Percentiles rank a stretch among this genome's conserved stretches.
These are phyloP conservation scores for Scytalopus superciliaris DNA, from an alignment of 2,113 vertebrate genomes.

Conservation along the genomic window DNA sequence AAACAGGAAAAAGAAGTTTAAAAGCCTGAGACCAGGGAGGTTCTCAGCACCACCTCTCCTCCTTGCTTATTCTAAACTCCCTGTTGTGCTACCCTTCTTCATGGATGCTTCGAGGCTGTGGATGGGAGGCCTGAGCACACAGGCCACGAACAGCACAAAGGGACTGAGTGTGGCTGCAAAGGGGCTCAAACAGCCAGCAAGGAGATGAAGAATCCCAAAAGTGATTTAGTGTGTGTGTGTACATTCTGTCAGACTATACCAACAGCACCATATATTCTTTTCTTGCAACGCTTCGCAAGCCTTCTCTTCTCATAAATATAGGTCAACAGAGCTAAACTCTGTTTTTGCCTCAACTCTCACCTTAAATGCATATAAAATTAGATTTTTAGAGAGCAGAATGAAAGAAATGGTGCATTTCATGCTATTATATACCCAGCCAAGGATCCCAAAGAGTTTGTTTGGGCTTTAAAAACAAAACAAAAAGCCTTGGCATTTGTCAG, in stretches of 20 bases:
- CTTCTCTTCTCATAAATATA: conserved; percentile 50
- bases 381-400: conserved; percentile 52
- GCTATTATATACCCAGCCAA: conserved; percentile 50
- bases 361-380: conserved; percentile 63
- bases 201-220: neutral
- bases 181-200: neutral
- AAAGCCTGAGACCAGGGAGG: neutral
- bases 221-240: neutral
- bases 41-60: neutral
- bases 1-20: neutral
- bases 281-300: neutral
- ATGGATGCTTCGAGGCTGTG: neutral
- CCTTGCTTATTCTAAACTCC: neutral
- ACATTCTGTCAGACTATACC: neutral
- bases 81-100: neutral
- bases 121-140: neutral
- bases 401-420: conserved; percentile 58
- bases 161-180: neutral
- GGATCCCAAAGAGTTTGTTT: conserved; percentile 54
- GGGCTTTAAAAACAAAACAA: conserved; percentile 59
- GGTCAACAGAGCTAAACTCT: conserved; percentile 58
- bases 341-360: conserved; percentile 34
- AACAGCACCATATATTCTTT: neutral
- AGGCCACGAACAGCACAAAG: neutral
- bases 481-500: conserved; percentile 56